These are phyloP conservation scores for Plusia festucae DNA, from an alignment of 2,888 invertebrate genomes.

Conservation along the genomic window DNA sequence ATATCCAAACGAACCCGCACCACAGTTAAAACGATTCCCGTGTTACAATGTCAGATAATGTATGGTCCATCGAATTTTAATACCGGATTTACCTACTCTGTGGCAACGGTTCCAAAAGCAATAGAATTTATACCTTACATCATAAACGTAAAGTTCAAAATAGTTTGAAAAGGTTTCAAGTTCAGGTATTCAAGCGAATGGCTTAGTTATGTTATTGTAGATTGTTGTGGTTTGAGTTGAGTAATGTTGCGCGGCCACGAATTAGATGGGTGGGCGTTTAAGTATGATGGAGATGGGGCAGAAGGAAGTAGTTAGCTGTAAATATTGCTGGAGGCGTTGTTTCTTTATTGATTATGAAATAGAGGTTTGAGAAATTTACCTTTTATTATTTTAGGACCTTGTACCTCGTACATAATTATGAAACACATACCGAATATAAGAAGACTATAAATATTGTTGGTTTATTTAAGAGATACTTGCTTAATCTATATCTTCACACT, in stretches of 20 bases:
- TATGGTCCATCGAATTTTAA: slow-evolving; percentile 85
- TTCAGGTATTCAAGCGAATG: slow-evolving; percentile 47
- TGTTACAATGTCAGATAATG: slow-evolving; percentile 80
- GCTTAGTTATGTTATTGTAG: slow-evolving; percentile 68
- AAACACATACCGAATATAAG: background rate
- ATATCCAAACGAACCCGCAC: slow-evolving; percentile 57
- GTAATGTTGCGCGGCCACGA: slow-evolving; percentile 49
- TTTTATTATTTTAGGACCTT: background rate
- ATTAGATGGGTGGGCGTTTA: slow-evolving; percentile 61
- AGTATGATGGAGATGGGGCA: slow-evolving; percentile 51
- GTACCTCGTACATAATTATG: background rate
- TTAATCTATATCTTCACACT: background rate
- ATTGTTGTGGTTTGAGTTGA: slow-evolving; percentile 56
- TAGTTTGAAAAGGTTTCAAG: background rate
- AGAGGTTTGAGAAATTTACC: background rate
- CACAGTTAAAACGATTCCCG: slow-evolving; percentile 84
- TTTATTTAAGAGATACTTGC: background rate
- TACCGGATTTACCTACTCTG: slow-evolving; percentile 80
- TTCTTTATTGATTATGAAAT: slow-evolving; percentile 16
- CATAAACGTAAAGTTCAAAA: background rate
- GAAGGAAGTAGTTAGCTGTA: slow-evolving; percentile 32
- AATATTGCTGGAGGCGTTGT: slow-evolving; percentile 34
- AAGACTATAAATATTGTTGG: background rate
- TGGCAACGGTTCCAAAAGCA: slow-evolving; percentile 51
- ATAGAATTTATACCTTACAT: slow-evolving; percentile 24